Evolutionary conservation across 1,140 invertebrate genomes (phyloP), one percentile per base, ranked within the genome.

Genomic region (Sinonovacula constricta): DNA sequence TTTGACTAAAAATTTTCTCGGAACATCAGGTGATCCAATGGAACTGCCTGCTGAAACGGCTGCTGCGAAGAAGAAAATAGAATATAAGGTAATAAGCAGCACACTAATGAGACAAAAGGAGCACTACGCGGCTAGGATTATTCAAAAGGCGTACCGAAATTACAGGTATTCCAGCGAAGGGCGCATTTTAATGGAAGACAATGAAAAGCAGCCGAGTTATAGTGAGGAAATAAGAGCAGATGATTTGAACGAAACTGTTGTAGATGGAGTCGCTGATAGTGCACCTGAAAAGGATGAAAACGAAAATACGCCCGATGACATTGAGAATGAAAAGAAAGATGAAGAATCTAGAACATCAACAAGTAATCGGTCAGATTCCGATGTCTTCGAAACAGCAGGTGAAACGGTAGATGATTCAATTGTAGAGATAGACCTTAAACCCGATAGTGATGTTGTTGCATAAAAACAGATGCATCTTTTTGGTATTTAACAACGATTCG

Each of bases 91-190:
- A n/a, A 95, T 98, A 53, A 97, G 95, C 79, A 97, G 96, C 22
- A 98, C 97, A 18, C 92, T 98, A 45, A 97, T 96, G 95, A 93
- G 97, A 62, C 97, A 99, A 92, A 94, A 97, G 36, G 97, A 99
- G 91, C 97, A 98, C 88, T 98, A 98, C 91, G 98, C 97, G 91
- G 97, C 97, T 72, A 93, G 96, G 72, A 94, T 98, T 28, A 98
- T 99, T 85, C 97, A 99, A 91, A 95, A 96, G 87, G 96, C 96
- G 60, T 99, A 97, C 96, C 75, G 87, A 49, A 85, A 87, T 31
- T 91, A 85, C 71, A 77, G 82, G 30, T 7, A 26, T 33, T 59
- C 60, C n/a, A 57, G 60, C n/a, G n/a, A n/a, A n/a, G n/a, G n/a
- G 62, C 71, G 53, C 65, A 68, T 68, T 76, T 56, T 34, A 63